A percentile compares a stretch with the other conserved stretches of the same genome.
Conservation (phyloP, 2,888 invertebrate species). For the Pyrgus malvae region DNA sequence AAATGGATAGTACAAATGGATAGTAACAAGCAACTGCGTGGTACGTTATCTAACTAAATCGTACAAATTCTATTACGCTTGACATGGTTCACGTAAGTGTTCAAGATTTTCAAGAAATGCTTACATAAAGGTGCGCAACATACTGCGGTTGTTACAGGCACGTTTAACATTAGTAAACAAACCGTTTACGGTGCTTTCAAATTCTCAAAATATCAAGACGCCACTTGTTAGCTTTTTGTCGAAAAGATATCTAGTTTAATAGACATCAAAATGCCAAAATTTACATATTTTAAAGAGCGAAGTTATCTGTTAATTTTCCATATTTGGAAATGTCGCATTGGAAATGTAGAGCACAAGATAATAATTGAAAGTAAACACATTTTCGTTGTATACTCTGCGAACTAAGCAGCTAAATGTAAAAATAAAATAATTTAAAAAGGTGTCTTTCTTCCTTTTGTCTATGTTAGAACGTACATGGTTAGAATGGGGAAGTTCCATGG, state of each 20-base stretch:
- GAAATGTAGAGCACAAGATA: not conserved
- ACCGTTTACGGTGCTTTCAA: not conserved
- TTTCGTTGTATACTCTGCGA: no score
- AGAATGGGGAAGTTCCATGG: no score
- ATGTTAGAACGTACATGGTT: no score
- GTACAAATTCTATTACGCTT: constrained; percentile 22
- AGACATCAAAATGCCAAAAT: not conserved
- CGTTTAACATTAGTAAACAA: not conserved
- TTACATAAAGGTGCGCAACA: constrained; percentile 13
- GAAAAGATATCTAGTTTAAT: not conserved
- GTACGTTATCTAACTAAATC: constrained; percentile 19
- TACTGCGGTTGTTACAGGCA: not conserved
- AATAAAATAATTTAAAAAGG: no score
- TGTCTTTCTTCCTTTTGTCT: no score
- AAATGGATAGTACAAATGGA: no score
- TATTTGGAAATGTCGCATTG: not conserved
- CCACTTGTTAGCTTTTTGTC: not conserved
- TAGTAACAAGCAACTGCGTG: not conserved
- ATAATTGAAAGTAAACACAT: no score
- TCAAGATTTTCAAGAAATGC: constrained; percentile 9
- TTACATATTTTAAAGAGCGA: constrained; percentile 9
- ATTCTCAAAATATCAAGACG: not conserved
- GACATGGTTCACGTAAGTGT: constrained; percentile 19
- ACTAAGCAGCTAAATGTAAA: no score
- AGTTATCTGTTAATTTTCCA: not conserved